Base-by-base conservation (phyloP, 2,113 vertebrate species). In the Odocoileus hemionus region DNA sequence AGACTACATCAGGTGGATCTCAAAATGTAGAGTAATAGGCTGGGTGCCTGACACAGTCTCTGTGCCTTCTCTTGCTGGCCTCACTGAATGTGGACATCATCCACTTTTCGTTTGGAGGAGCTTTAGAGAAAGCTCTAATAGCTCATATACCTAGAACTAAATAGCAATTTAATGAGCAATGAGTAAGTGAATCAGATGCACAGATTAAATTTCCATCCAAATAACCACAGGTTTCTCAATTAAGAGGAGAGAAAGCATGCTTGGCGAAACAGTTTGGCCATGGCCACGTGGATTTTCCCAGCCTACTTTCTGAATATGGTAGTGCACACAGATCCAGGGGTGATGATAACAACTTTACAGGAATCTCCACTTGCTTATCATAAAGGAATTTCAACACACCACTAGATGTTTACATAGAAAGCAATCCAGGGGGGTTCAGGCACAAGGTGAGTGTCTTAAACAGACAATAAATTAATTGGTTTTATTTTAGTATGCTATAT, bases 141-240 rank as follows among this genome's bases (percentile, higher is more conserved):
- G 82, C 78, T 86, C 89, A 57, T 28, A 28, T 30, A 78, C 54
- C 76, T 88, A 52, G 30, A 89, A 52, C 58, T 76, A 91, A 94
- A 83, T 45, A 86, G 83, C 36, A 92, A 47, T 64, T 96, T 89
- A 95, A 94, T 95, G 96, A 82, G 89, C 67, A 90, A 94, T 43
- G 39, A 88, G 70, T 61, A 88, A 97, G 89, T 92, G 95, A 96
- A 96, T 95, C 84, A 94, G 58, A 97, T 74, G 93, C 55, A 84
- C 14, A 94, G 87, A 95, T 83, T 87, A 92, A 96, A 97, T 95
- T 95, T 76, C 91, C 89, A 94, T 88, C 58, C 76, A 86, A 94
- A 88, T 78, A 92, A 89, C 92, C 76, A 95, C 8, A 57, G 88
- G 64, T 50, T 87, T 93, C 92, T 93, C 94, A 67, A 79, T 76